A percentile compares a stretch with the other conserved stretches of the same genome.
These are phyloP conservation scores for Cottoperca gobio DNA, from an alignment of 2,797 vertebrate species.

Conservation along the genomic window DNA sequence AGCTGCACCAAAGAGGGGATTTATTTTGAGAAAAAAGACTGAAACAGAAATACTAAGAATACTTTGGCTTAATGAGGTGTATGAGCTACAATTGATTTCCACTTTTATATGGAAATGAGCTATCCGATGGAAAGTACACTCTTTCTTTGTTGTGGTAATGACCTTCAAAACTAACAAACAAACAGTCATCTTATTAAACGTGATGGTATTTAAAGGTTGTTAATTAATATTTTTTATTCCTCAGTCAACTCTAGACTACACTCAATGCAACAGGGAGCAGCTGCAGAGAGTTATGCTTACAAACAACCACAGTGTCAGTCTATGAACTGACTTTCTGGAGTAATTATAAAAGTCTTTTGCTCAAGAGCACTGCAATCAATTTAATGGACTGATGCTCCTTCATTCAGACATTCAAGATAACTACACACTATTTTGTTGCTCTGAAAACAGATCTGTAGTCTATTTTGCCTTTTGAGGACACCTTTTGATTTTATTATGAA, in stretches of 20 bases:
- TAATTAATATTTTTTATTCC: slow-evolving; percentile 48
- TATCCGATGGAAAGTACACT: slow-evolving; percentile 55
- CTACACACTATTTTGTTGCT: too few species aligned
- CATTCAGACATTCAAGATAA: neutral
- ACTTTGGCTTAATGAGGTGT: slow-evolving; percentile 75
- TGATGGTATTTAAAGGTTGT: slow-evolving; percentile 56
- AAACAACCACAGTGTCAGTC: slow-evolving; percentile 10
- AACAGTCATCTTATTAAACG: slow-evolving; percentile 52
- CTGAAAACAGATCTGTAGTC: too few species aligned
- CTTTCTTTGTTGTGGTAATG: slow-evolving; percentile 79
- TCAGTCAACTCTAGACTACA: slow-evolving; percentile 3
- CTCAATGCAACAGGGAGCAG: slow-evolving; percentile 22
- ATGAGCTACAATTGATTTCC: slow-evolving; percentile 53
- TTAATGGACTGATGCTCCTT: neutral
- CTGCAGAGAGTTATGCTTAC: slow-evolving; percentile 14
- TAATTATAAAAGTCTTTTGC: neutral
- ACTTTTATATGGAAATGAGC: slow-evolving; percentile 83
- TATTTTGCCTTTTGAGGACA: too few species aligned
- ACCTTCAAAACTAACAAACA: slow-evolving; percentile 72
- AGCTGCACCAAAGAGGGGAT: slow-evolving; percentile 43
- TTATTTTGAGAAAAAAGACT: slow-evolving; percentile 52
- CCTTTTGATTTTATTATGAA: too few species aligned
- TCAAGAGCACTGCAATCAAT: neutral
- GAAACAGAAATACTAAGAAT: slow-evolving; percentile 51
- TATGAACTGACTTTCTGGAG: slow-evolving; percentile 6